Evolutionary conservation across 2,888 invertebrate genomes (phyloP).

Genomic region (Brenthis daphne): DNA sequence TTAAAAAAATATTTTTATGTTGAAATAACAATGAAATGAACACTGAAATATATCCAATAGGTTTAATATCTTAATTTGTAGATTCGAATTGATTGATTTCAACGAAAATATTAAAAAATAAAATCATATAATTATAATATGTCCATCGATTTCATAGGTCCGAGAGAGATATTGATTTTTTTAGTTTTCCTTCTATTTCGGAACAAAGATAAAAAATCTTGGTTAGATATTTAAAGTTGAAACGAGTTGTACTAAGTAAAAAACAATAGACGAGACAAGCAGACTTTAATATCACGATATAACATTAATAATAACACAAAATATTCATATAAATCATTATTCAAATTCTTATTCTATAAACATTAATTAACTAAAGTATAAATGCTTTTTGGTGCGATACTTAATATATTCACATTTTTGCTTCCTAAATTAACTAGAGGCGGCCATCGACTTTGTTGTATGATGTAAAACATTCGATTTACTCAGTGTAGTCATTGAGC

Average conservation of each 20-base stretch:
- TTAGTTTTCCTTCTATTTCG: no score
- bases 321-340: constrained; percentile 19
- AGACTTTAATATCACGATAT: constrained; percentile 27
- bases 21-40: no score
- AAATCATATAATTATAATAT: no score
- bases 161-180: no score
- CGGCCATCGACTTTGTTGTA: constrained; percentile 9
- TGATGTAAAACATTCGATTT: neutral
- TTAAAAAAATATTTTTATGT: neutral
- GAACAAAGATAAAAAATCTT: no score
- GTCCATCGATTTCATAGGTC: no score
- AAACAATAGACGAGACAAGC: constrained; percentile 14
- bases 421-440: constrained; percentile 15
- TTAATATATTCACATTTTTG: constrained; percentile 30
- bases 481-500: no score
- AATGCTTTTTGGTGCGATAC: constrained; percentile 50
- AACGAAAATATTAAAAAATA: no score
- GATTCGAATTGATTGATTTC: no score
- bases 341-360: constrained; percentile 30
- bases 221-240: no score
- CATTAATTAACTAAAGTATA: constrained; percentile 40
- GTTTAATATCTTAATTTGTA: no score
- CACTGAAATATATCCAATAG: no score
- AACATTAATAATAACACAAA: constrained; percentile 23
- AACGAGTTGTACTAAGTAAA: constrained; percentile 20